Base-by-base conservation (phyloP, 2,113 vertebrate genomes). In the Platycercus adscitus region DNA sequence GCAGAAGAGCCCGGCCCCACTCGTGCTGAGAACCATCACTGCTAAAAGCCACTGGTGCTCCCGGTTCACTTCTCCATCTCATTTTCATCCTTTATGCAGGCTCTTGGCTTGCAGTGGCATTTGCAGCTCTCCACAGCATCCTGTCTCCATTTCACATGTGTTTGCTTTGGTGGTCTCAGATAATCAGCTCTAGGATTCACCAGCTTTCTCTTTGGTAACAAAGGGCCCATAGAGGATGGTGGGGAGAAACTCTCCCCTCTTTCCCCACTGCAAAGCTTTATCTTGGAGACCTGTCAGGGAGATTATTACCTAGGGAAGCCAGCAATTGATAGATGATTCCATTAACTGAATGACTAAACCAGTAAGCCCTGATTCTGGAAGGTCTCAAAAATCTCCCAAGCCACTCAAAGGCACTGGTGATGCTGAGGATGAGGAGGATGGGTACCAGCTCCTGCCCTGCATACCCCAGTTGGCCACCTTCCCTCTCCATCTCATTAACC, bases 401-500 rank as follows among this genome's bases (percentile, higher is more conserved):
- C n/a, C 8, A 5, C 0, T 20, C 2, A 2, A 55, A 13, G 21
- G 53, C 26, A 11, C 8, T 15, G 4, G 14, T 4, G 41, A 49
- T 11, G 20, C 58, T 1, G 11, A 47, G 39, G 47, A n/a, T 2
- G 2, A 28, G 41, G 28, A 5, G 3, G 23, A n/a, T 0, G 7
- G 33, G 37, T 7, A 33, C 18, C 70, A 0, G 3, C 20, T 35
- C 20, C 39, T n/a, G 24, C 56, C 21, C 20, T 8, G 1, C 56
- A 7, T 15, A 3, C 17, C 46, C 39, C 2, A 1, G 0, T 3
- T 4, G 58, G 33, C 21, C 61, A 58, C 28, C 17, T 20, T 26
- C 23, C 55, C 13, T 35, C 56, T n/a, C 20, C 33, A 23, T 35
- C 66, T 75, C 7, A 1, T 64, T 28, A 37, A 13, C 81, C 21